Conservation (phyloP, 2,113 vertebrate species). For the Anarrhichthys ocellatus region DNA sequence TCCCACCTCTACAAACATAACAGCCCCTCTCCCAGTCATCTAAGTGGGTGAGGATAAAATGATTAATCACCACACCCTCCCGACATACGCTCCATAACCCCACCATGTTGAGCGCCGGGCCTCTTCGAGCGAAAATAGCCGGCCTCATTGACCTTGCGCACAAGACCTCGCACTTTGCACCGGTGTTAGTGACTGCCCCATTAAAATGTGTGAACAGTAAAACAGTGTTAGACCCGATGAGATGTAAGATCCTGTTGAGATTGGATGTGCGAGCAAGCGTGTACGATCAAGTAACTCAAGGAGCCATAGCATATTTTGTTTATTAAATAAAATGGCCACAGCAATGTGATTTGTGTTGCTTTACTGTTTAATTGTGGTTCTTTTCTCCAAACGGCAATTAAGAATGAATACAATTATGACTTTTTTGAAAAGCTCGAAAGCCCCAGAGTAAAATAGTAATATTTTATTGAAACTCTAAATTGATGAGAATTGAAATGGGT, state of each 20-base stretch:
- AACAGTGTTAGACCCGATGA: not conserved
- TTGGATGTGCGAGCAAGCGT: not conserved
- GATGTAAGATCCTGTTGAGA: slow-evolving; percentile 6
- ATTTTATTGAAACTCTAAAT: slow-evolving; percentile 7
- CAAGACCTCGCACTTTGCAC: slow-evolving; percentile 19
- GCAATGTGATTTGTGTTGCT: not conserved
- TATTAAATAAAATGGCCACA: not conserved
- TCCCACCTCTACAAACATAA: not conserved
- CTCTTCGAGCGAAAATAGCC: not conserved
- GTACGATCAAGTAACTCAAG: not conserved
- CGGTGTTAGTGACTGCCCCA: not conserved
- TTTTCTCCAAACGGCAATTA: slow-evolving; percentile 4
- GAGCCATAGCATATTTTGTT: not conserved
- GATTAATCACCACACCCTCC: slow-evolving; percentile 26
- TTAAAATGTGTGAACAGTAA: slow-evolving; percentile 7
- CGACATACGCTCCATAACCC: slow-evolving; percentile 3
- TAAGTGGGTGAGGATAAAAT: slow-evolving; percentile 19
- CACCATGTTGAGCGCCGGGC: not conserved
- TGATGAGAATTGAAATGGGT: not conserved
- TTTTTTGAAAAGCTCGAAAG: slow-evolving; percentile 13
- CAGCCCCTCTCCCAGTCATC: slow-evolving; percentile 11
- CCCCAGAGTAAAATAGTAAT: not conserved
- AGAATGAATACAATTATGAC: not conserved
- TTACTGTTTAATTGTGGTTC: not conserved
- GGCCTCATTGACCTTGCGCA: slow-evolving; percentile 34